Conservation (phyloP, 2,113 vertebrate genomes). For the Oryzias melastigma region DNA sequence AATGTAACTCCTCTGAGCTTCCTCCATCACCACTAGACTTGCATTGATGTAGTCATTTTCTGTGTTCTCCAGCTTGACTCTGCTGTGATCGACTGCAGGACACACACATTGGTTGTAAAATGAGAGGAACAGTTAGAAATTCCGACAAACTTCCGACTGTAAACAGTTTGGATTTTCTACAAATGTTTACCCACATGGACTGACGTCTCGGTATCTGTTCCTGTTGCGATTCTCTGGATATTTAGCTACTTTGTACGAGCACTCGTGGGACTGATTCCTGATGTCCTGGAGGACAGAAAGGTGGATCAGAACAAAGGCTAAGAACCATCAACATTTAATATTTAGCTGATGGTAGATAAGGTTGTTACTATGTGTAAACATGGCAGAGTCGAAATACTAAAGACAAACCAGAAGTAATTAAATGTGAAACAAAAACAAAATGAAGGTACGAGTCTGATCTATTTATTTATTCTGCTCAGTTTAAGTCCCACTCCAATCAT, state of each 20-base stretch:
- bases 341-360: neutral
- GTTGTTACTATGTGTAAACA: too few species aligned
- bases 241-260: constrained; percentile 92
- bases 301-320: neutral
- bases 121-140: neutral
- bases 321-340: neutral
- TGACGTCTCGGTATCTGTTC: constrained; percentile 98
- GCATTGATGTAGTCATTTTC: constrained; percentile 99
- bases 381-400: too few species aligned
- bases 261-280: constrained; percentile 90
- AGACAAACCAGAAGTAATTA: too few species aligned
- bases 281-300: constrained; percentile 83
- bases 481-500: too few species aligned
- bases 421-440: too few species aligned
- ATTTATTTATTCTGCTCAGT: too few species aligned
- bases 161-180: constrained; percentile 1
- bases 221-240: constrained; percentile 95
- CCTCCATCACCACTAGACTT: constrained; percentile 89
- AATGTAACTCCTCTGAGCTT: constrained; percentile 93
- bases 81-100: constrained; percentile 91
- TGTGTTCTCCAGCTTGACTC: constrained; percentile 87
- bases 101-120: neutral
- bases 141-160: neutral
- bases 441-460: too few species aligned
- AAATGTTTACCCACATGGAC: constrained; percentile 87